These are phyloP conservation scores for Gerris lacustris DNA, from an alignment of 2,888 invertebrate genomes.

Conservation along the genomic window DNA sequence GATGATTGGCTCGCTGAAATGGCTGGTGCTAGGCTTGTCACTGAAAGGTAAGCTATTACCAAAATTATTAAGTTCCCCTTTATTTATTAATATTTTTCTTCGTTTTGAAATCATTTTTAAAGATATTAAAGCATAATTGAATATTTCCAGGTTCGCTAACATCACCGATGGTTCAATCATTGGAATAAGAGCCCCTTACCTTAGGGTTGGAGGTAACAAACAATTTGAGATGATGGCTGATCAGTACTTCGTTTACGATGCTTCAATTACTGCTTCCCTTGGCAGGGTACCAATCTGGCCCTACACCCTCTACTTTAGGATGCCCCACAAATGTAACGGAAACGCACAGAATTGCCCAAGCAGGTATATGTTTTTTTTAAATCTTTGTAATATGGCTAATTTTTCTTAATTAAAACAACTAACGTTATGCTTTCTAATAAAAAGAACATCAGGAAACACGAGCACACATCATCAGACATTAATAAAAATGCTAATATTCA, in stretches of 20 bases:
- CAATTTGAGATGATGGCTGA: constrained; percentile 96
- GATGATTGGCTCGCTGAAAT: constrained; percentile 90
- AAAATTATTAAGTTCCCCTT: background rate
- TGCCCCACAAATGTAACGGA: constrained; percentile 91
- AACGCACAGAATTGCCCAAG: constrained; percentile 89
- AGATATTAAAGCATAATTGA: background rate
- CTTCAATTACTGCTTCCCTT: constrained; percentile 81
- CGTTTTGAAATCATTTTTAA: background rate
- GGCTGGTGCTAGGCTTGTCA: constrained; percentile 77
- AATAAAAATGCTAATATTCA: no score
- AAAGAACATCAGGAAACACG: no score
- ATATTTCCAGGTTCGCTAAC: constrained; percentile 53
- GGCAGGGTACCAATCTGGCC: constrained; percentile 91
- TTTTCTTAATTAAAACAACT: no score
- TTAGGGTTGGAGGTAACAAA: constrained; percentile 83
- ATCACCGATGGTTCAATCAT: constrained; percentile 84
- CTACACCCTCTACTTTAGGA: constrained; percentile 89
- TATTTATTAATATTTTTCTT: background rate
- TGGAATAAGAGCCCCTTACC: constrained; percentile 75
- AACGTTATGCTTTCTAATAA: no score
- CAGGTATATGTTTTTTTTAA: constrained; percentile 23
- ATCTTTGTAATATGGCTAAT: background rate
- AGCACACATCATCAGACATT: no score
- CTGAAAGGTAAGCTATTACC: constrained; percentile 46
- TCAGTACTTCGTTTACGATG: constrained; percentile 87